phyloP scores from a whole-genome alignment of 2,113 vertebrate genomes.

The Thymallus thymallus region DNA sequence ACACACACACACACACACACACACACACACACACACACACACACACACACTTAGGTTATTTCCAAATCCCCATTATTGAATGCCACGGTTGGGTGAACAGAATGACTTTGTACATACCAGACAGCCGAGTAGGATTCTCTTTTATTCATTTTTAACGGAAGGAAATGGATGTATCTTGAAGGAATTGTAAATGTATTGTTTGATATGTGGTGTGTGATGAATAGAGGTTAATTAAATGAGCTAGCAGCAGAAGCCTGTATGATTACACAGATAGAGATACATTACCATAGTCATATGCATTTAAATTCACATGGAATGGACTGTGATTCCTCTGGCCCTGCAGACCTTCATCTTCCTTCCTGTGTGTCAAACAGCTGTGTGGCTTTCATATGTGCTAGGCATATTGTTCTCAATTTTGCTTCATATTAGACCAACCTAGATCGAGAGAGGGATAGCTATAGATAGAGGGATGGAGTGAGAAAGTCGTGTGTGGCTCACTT shows the following conservation, averaged over 20 bases:
- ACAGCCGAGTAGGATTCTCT: constrained; percentile 37
- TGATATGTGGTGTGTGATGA: constrained; percentile 33
- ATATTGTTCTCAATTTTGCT: constrained; percentile 83
- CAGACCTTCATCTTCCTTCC: constrained; percentile 81
- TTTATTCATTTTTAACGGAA: constrained; percentile 1
- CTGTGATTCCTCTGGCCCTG: constrained; percentile 64
- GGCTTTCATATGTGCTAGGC: constrained; percentile 85
- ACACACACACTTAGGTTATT: constrained; percentile 26
- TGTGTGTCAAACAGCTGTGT: constrained; percentile 81
- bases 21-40: constrained; percentile 28
- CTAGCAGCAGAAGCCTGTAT: constrained; percentile 56
- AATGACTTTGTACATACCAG: constrained; percentile 48
- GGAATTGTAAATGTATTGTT: too few species aligned
- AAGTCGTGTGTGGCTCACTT: too few species aligned
- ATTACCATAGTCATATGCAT: constrained; percentile 69
- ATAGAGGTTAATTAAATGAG: constrained; percentile 66
- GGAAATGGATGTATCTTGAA: neutral
- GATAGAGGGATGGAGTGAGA: constrained; percentile 81
- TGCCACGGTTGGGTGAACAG: constrained; percentile 58
- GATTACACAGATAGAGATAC: constrained; percentile 58
- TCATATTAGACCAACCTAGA: constrained; percentile 82
- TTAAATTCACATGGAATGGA: constrained; percentile 72
- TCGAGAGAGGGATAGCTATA: constrained; percentile 41
- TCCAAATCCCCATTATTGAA: constrained; percentile 61
- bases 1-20: constrained; percentile 49